Conservation (phyloP, 2,113 vertebrate species). For the Heliornis fulica region DNA sequence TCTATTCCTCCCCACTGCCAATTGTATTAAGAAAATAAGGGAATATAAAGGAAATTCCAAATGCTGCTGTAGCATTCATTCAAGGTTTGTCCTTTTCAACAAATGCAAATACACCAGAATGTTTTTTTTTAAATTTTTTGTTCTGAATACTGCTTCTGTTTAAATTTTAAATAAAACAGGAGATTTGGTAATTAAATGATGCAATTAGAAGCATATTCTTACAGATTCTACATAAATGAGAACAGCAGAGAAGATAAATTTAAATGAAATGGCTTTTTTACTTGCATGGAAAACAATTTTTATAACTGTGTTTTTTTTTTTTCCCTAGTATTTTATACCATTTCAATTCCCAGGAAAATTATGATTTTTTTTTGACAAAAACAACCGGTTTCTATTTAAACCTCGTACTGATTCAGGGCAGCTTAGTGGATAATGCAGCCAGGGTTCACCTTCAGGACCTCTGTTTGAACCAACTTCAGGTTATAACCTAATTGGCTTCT, state of each 20-base stretch:
- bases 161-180: conserved; percentile 8
- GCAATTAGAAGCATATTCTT: background rate
- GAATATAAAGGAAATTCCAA: background rate
- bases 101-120: background rate
- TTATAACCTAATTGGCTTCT: conserved; percentile 61
- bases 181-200: background rate
- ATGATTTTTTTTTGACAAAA: background rate
- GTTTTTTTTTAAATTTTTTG: background rate
- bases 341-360: background rate
- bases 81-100: background rate
- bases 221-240: background rate
- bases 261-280: background rate
- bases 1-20: background rate
- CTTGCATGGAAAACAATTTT: background rate
- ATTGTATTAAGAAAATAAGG: background rate
- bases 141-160: background rate
- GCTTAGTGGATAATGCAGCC: background rate
- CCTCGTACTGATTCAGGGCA: background rate
- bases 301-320: background rate
- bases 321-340: background rate
- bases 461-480: conserved; percentile 21
- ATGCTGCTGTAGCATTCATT: background rate
- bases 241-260: background rate
- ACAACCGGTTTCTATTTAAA: background rate
- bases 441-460: background rate